phyloP scores from a whole-genome alignment of 2,113 vertebrate species.

The Nothobranchius kuhntae region DNA sequence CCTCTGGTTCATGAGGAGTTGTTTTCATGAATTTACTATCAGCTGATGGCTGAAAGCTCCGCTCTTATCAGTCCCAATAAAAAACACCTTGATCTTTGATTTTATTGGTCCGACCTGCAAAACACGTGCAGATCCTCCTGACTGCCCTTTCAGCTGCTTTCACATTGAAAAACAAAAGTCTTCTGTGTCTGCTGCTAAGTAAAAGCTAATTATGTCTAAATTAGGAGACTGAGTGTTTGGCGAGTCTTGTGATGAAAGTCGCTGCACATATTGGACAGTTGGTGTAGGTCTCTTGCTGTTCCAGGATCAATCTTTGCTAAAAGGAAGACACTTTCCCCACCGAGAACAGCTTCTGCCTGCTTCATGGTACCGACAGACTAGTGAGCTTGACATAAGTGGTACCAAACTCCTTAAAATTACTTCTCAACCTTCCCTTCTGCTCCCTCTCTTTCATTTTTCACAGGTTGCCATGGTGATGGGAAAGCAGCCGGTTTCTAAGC shows the following conservation, averaged over 20 bases:
- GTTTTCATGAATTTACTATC: too few species aligned
- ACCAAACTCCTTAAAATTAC: conserved; percentile 39
- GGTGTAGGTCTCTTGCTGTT: conserved; percentile 14
- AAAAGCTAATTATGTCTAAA: conserved; percentile 10
- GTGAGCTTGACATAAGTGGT: conserved; percentile 10
- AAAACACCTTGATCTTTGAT: neutral
- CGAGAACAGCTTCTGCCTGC: neutral
- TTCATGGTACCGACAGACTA: neutral
- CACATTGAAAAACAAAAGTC: neutral
- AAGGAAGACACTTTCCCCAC: conserved; percentile 1
- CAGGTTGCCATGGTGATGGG: conserved; percentile 63
- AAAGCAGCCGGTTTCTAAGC: conserved; percentile 54
- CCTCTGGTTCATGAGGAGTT: neutral
- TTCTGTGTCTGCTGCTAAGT: neutral
- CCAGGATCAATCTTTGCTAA: conserved; percentile 2
- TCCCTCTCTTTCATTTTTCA: conserved; percentile 15
- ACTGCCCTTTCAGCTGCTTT: neutral
- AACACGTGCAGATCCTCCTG: neutral
- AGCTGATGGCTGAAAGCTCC: neutral
- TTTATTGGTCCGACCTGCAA: neutral
- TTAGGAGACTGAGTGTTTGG: neutral
- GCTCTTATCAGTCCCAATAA: neutral
- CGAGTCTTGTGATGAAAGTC: conserved; percentile 21
- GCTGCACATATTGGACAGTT: conserved; percentile 1
- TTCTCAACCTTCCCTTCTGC: conserved; percentile 27